Percentiles rank a stretch among this genome's conserved stretches.
These are phyloP conservation scores for Cryptoleucopteryx plumbea DNA, from an alignment of 2,113 vertebrate species.

Conservation along the genomic window DNA sequence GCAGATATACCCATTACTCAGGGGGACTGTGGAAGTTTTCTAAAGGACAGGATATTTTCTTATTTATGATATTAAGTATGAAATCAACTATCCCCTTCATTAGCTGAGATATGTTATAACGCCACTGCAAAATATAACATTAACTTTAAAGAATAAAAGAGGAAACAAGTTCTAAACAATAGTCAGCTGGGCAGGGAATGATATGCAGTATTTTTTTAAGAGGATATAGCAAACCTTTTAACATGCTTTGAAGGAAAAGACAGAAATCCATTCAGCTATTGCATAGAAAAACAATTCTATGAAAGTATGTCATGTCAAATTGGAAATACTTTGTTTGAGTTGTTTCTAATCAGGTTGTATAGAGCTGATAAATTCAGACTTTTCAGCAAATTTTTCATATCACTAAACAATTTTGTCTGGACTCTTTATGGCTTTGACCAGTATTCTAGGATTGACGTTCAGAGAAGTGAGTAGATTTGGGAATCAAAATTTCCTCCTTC, in stretches of 20 bases:
- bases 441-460: neutral
- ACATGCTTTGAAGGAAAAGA: neutral
- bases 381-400: neutral
- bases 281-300: neutral
- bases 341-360: neutral
- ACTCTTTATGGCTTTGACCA: neutral
- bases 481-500: neutral
- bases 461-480: neutral
- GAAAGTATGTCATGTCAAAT: neutral
- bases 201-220: neutral
- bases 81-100: neutral
- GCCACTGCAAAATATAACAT: neutral
- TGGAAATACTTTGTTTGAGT: neutral
- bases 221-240: neutral
- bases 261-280: neutral
- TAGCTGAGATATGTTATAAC: neutral
- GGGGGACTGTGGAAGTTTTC: neutral
- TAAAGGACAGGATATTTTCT: neutral
- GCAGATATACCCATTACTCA: neutral
- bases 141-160: neutral
- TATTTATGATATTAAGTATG: neutral
- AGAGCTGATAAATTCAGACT: neutral
- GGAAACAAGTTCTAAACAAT: neutral
- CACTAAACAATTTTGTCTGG: neutral
- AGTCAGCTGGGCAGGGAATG: neutral